A percentile compares a stretch with the other conserved stretches of the same genome.
These are phyloP conservation scores for Petrocephalus zakoni DNA, from an alignment of 2,113 vertebrate genomes.

Conservation along the genomic window DNA sequence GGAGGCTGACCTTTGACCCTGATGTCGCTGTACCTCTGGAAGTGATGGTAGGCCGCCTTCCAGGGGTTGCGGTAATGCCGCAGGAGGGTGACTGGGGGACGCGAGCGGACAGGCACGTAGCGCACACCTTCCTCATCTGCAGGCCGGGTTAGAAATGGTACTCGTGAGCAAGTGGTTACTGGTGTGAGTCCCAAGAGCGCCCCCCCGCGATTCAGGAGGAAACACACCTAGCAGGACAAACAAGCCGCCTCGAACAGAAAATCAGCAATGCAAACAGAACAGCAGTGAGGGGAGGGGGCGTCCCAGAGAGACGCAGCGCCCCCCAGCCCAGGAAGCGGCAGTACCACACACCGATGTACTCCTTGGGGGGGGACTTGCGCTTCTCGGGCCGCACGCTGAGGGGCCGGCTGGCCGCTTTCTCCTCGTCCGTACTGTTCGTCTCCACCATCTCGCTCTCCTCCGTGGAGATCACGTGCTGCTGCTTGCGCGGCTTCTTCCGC, in stretches of 20 bases:
- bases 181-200: background rate
- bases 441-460: constrained; percentile 98
- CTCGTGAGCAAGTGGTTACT: background rate
- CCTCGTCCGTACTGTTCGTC: constrained; percentile 95
- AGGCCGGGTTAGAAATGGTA: background rate
- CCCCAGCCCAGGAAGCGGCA: background rate
- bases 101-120: constrained; percentile 83
- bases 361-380: constrained; percentile 88
- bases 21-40: constrained; percentile 94
- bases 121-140: constrained; percentile 96
- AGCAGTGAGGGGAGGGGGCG: background rate
- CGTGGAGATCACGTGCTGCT: constrained; percentile 94
- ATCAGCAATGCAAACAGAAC: background rate
- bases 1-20: constrained; percentile 82
- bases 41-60: constrained; percentile 98
- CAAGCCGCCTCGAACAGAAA: background rate
- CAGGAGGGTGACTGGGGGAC: constrained; percentile 86
- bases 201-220: background rate
- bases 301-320: background rate
- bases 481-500: constrained; percentile 94
- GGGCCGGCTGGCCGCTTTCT: constrained; percentile 76
- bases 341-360: constrained; percentile 81
- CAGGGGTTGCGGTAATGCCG: constrained; percentile 95
- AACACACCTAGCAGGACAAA: background rate
- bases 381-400: constrained; percentile 78